Base-by-base conservation (phyloP, 1,140 invertebrate species). In the Riptortus pedestris region DNA sequence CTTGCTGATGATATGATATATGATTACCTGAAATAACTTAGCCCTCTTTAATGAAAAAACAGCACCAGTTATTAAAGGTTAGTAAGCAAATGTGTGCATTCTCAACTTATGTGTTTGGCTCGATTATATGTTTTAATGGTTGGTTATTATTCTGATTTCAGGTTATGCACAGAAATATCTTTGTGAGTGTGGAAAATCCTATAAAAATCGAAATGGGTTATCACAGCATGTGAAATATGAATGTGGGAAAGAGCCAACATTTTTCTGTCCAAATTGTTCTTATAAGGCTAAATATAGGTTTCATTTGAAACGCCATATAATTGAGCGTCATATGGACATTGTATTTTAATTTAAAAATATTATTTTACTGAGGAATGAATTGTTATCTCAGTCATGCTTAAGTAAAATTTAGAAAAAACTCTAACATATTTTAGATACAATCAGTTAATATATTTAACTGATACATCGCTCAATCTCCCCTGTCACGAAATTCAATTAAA, bases 231-330 rank as follows among this genome's bases (percentile, higher is more conserved):
- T 80, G 65, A 79, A 80, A 68, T 76, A 82, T 65, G 84, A 85
- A 72, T 85, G 84, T 72, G 82, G 83, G 24, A 78, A 79, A 72
- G 79, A 81, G 65, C 82, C 82, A 20, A 79, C 82, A 72, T 83
- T 83, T 74, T 77, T 79, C 69, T 85, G 83, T 68, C 80, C 78
- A 20, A 74, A 76, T 65, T 81, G 79, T 68, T 57, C 72, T 59
- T 78, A 79, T 57, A 74, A 71, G 62, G 77, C 77, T 28, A 72
- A 73, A 51, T 70, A 72, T 57, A 74, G 79, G 64, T 22, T 11
- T 60, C 3, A 28, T 51, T 26, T 26, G 24, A 61, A 14, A n/a
- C 11, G 16, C 14, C 61, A 62, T 27, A 7, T 61, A 2, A n/a
- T 31, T 38, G 22, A 51, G 18, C 48, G 22, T 51, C 22, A n/a